Conservation (phyloP, 2,113 vertebrate genomes). For the Notothenia coriiceps region DNA sequence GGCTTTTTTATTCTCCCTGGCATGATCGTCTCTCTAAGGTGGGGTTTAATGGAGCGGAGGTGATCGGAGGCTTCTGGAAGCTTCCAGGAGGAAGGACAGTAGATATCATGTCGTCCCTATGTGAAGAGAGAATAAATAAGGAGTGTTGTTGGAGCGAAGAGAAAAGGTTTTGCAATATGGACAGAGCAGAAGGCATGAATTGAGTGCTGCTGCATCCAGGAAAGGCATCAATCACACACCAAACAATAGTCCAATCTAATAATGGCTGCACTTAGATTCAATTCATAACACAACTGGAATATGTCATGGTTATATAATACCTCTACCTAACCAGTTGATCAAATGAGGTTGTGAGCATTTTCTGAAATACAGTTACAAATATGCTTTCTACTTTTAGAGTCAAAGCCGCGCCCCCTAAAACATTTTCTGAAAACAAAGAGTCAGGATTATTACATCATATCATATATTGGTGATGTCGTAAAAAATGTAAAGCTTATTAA, state of each 20-base stretch:
- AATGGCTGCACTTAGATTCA: neutral
- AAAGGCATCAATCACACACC: neutral
- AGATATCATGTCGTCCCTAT: slow-evolving; percentile 22
- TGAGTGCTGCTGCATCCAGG: slow-evolving; percentile 1
- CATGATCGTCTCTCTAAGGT: slow-evolving; percentile 43
- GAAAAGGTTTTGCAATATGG: neutral
- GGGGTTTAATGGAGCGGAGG: slow-evolving; percentile 65
- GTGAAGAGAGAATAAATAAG: neutral
- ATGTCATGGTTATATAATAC: neutral
- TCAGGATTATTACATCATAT: neutral
- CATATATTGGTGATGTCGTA: neutral
- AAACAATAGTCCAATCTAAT: neutral
- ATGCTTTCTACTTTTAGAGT: neutral
- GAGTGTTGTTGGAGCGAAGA: slow-evolving; percentile 14
- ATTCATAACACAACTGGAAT: neutral
- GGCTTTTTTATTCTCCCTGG: slow-evolving; percentile 36
- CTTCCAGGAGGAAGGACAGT: slow-evolving; percentile 28
- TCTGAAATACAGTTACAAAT: neutral
- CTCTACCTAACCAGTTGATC: neutral
- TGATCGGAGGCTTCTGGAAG: slow-evolving; percentile 58
- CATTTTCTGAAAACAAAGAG: neutral
- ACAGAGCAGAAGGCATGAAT: neutral
- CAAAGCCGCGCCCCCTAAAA: neutral
- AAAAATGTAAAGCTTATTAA: neutral
- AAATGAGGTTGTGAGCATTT: neutral